Percentiles rank a stretch among this genome's conserved stretches.
phyloP scores from a whole-genome alignment of 2,113 vertebrate genomes.

The Crotalus tigris region DNA sequence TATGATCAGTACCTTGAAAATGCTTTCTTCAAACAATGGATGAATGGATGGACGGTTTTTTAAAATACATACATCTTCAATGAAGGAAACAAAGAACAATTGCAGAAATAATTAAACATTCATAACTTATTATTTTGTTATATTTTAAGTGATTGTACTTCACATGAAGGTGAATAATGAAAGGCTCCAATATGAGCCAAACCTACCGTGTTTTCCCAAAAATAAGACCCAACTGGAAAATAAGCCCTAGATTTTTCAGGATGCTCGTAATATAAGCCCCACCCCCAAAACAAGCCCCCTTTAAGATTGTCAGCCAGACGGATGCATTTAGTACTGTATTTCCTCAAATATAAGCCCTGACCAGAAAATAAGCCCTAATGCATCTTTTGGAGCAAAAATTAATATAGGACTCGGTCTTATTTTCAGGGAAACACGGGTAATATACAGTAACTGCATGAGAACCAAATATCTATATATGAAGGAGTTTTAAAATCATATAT shows the following conservation, averaged over 20 bases:
- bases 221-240: no score
- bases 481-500: slow-evolving; percentile 39
- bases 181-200: slow-evolving; percentile 61
- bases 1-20: slow-evolving; percentile 60
- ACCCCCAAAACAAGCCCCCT: no score
- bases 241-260: no score
- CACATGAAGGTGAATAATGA: slow-evolving; percentile 49
- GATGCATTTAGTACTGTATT: no score
- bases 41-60: slow-evolving; percentile 45
- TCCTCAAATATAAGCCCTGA: no score
- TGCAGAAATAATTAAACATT: slow-evolving; percentile 61
- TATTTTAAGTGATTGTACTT: slow-evolving; percentile 55
- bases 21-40: slow-evolving; percentile 43
- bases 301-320: no score
- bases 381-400: no score
- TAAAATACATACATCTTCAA: slow-evolving; percentile 60
- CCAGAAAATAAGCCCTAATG: no score
- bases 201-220: not conserved
- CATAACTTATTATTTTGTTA: slow-evolving; percentile 64
- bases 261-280: no score
- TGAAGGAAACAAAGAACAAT: slow-evolving; percentile 49
- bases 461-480: slow-evolving; percentile 54
- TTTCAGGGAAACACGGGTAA: not conserved
- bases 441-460: slow-evolving; percentile 37
- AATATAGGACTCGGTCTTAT: no score